phyloP scores from a whole-genome alignment of 2,797 vertebrate genomes.

The Euphonia xanthogaster region DNA sequence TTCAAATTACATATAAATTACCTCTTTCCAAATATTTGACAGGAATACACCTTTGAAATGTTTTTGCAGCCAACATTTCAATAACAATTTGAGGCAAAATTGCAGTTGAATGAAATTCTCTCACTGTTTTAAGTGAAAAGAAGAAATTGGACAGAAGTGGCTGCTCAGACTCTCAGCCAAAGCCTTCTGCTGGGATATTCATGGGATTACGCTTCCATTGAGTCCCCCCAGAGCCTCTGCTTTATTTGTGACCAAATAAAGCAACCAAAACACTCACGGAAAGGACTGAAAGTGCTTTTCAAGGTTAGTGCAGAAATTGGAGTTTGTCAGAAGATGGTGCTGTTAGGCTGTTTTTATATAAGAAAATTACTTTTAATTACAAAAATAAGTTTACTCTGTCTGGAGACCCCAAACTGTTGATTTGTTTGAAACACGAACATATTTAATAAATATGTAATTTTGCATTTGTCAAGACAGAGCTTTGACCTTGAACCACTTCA shows the following conservation, averaged over 20 bases:
- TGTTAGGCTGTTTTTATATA: constrained; percentile 52
- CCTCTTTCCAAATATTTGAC: neutral
- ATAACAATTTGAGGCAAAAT: neutral
- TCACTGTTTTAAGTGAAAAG: neutral
- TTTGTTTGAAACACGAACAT: neutral
- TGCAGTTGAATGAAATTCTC: neutral
- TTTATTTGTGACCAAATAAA: constrained; percentile 1
- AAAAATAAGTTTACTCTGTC: neutral
- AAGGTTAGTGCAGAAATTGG: constrained; percentile 42
- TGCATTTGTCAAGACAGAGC: neutral
- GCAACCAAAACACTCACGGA: neutral
- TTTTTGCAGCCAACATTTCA: neutral
- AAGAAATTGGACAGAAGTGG: neutral
- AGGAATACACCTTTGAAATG: neutral
- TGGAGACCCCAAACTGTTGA: neutral
- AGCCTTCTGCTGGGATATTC: neutral
- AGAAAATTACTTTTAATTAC: neutral
- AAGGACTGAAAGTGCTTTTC: constrained; percentile 17
- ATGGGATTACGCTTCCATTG: neutral
- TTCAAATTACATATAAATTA: constrained; percentile 18
- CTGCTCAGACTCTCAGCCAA: neutral
- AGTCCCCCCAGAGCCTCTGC: neutral
- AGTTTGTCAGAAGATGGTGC: constrained; percentile 72
- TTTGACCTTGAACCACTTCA: constrained; percentile 3
- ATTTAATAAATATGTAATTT: constrained; percentile 30